Base-by-base conservation (phyloP, 2,888 invertebrate species). In the Noctua fimbriata region DNA sequence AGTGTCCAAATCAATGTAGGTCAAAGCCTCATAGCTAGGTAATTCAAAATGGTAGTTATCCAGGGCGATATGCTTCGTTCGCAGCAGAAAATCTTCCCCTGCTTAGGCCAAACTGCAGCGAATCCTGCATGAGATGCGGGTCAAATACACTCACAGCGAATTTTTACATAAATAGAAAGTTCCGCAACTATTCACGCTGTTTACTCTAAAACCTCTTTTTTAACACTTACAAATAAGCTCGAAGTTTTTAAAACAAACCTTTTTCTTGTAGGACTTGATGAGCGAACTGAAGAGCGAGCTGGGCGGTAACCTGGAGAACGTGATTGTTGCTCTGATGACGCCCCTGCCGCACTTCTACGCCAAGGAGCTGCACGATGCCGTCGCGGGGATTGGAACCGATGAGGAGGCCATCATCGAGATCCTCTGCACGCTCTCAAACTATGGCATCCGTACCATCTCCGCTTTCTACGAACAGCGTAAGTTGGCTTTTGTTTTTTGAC, bases 371-470 rank as follows among this genome's bases (percentile, higher is more conserved):
- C 98, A 99, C 92, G 98, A 98, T 92, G 99, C 99, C 73, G 98
- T 99, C 80, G 95, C 98, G 88, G 99, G 99, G 52, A 70, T 98
- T 69, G 99, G 99, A 74, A 99, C 99, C 36, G 98, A 99, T 91
- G 99, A 99, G 92, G 98, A 98, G 92, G 98, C 98, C 72, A 98
- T 99, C 92, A 98, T 99, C 86, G 99, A 99, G 96, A 98, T 99
- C 92, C 97, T 99, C 76, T 99, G 99, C 97, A 99, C 99, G 0
- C 96, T 99, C 63, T 98, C 98, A 90, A 99, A 99, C 95, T 98
- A 98, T 91, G 99, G 99, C 90, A 98, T 99, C 91, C 97, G 98
- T 87, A 98, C 98, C 58, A 98, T 99, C 92, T 98, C 98, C 66
- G 98, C 98, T 83, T 98, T 98, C 94, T 99, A 99, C 93, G 98